These are phyloP conservation scores for Adrianichthys oophorus DNA, from an alignment of 2,797 vertebrate genomes.

Conservation along the genomic window DNA sequence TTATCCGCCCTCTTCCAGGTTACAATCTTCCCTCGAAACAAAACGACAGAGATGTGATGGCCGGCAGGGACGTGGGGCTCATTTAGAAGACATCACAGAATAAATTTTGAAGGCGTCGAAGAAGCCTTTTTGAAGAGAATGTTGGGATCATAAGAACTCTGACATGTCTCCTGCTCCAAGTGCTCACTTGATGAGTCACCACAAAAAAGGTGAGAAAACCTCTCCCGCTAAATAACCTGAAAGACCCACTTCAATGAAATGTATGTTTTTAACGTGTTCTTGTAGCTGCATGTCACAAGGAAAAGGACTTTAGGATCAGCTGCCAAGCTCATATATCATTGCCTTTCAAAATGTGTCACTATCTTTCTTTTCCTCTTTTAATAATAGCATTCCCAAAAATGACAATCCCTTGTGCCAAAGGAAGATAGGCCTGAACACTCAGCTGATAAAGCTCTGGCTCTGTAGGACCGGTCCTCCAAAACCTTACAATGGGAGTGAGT, in stretches of 20 bases:
- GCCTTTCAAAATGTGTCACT: conserved; percentile 43
- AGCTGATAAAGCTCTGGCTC: conserved; percentile 42
- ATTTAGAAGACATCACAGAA: conserved; percentile 43
- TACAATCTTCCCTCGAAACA: conserved; percentile 29
- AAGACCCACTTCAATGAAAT: too few relatives aligned
- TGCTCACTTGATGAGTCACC: conserved; percentile 32
- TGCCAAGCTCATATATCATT: conserved; percentile 24
- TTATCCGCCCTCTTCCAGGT: conserved; percentile 18
- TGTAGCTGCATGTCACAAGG: conserved; percentile 28
- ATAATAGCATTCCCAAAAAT: conserved; percentile 61
- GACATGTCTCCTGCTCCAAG: conserved; percentile 37
- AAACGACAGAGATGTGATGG: conserved; percentile 20
- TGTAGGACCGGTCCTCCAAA: conserved; percentile 31
- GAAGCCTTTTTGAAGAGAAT: conserved; percentile 16
- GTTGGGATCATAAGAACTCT: neutral
- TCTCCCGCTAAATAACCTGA: too few relatives aligned
- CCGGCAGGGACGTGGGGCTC: conserved; percentile 19
- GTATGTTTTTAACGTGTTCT: too few relatives aligned
- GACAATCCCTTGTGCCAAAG: conserved; percentile 41
- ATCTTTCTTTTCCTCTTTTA: conserved; percentile 53
- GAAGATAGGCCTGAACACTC: conserved; percentile 62
- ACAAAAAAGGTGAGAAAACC: too few relatives aligned
- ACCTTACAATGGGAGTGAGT: conserved; percentile 29
- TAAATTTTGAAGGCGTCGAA: conserved; percentile 22
- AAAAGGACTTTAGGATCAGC: conserved; percentile 38